Conservation (phyloP, 2,888 invertebrate species). For the Sacculina carcini region DNA sequence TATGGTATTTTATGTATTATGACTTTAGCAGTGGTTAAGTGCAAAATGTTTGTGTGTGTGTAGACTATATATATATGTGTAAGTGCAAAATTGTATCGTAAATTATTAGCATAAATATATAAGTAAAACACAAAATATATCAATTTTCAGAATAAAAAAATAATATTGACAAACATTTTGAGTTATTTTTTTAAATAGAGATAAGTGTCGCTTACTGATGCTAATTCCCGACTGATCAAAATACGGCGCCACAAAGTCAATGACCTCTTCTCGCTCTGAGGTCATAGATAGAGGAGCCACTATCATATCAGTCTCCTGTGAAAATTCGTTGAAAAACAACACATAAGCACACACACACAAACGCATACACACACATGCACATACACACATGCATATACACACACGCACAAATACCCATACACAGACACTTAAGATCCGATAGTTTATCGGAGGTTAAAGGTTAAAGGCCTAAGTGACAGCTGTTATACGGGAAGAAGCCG, state of each 20-base stretch:
- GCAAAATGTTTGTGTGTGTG: no score
- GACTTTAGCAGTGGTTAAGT: no score
- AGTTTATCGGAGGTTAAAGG: no score
- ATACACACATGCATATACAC: neutral
- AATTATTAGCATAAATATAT: neutral
- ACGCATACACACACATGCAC: neutral
- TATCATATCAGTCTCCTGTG: conserved; percentile 52
- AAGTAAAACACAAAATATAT: no score
- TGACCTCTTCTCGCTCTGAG: conserved; percentile 61
- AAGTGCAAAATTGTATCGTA: neutral
- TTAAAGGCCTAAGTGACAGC: no score
- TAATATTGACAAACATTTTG: conserved; percentile 4
- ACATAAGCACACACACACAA: conserved; percentile 7
- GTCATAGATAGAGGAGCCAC: conserved; percentile 66
- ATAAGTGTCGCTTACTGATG: conserved; percentile 31
- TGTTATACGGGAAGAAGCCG: no score
- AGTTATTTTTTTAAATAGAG: neutral
- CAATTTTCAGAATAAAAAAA: neutral
- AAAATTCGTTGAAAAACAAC: conserved; percentile 10
- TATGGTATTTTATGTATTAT: no score
- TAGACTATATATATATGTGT: no score
- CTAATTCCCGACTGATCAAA: conserved; percentile 75
- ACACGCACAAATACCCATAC: neutral
- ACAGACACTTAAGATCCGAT: neutral
- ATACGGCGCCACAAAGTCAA: conserved; percentile 72